Evolutionary conservation across 1,140 invertebrate species (phyloP).

Genomic region (Acromyrmex charruanus): DNA sequence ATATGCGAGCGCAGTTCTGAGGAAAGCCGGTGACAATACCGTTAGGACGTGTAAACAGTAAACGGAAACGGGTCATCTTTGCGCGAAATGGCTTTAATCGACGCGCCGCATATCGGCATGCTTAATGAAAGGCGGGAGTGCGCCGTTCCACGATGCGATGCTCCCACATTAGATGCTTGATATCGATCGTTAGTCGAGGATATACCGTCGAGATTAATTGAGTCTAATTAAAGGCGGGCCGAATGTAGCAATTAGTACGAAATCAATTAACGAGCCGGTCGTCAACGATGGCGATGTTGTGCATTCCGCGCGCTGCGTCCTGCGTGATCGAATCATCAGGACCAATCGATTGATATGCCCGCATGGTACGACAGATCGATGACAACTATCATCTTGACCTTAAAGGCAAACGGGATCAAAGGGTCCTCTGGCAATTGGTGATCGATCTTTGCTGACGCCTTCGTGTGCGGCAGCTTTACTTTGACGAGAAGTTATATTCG

Average conservation of each 20-base stretch:
- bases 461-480: neutral
- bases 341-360: conserved; percentile 21
- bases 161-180: conserved; percentile 65
- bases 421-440: neutral
- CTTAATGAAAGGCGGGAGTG: conserved; percentile 61
- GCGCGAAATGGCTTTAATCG: conserved; percentile 67
- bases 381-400: conserved; percentile 35
- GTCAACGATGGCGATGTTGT: conserved; percentile 42
- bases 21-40: neutral
- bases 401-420: conserved; percentile 18
- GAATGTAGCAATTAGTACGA: conserved; percentile 81
- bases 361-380: neutral
- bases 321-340: conserved; percentile 20
- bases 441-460: conserved; percentile 9
- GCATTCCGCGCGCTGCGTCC: conserved; percentile 46
- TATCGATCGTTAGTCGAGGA: conserved; percentile 62
- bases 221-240: conserved; percentile 80
- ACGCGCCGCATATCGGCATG: neutral
- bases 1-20: neutral
- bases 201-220: conserved; percentile 80
- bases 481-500: conserved; percentile 2
- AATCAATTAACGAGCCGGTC: conserved; percentile 80
- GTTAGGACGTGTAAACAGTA: conserved; percentile 11
- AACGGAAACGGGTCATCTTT: conserved; percentile 20
- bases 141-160: conserved; percentile 32